Base-by-base conservation (phyloP, 2,797 vertebrate genomes). In the Crenichthys baileyi region DNA sequence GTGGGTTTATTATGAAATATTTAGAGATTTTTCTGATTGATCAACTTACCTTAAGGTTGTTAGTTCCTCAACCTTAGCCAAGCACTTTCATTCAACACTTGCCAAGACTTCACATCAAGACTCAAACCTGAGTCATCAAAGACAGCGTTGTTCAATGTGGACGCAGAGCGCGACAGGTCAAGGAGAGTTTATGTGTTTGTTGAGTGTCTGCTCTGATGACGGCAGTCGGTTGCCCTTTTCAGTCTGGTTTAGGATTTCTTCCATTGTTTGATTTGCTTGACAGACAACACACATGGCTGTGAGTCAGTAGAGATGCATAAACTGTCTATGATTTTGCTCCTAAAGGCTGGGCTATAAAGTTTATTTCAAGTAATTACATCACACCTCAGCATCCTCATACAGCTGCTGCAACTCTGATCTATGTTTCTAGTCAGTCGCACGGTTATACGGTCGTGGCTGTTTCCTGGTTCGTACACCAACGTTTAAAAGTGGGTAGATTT, bases 81-180 rank as follows among this genome's bases (percentile, higher is more conserved):
- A 36, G 16, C 55, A 72, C 36, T n/a, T 53, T 53, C 50, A 3
- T 53, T 86, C 78, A 46, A 44, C 67, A 73, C 71, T 75, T 18
- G n/a, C 13, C 24, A 56, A 77, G 73, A 39, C 83, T 85, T 83
- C 61, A 76, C 78, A 22, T 84, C 65, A 76, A 74, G 71, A 46
- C 73, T 79, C 63, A 79, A 73, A 82, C 79, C 84, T 91, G 90
- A 93, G 83, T 92, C 94, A 93, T 79, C 12, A 0, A 68, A 93
- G 91, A 91, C 89, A 67, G 83, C 71, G 85, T 90, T 91, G 87
- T 93, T 90, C 60, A 11, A 67, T 75, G 53, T n/a, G 71, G 61
- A 87, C 36, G 9, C 0, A 12, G 41, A 73, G 53, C 76, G 80
- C 79, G 78, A 78, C 78, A 44, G 87, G 88, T 91, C 90, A 93